Evolutionary conservation across 2,888 invertebrate genomes (phyloP), one percentile per base, ranked within the genome.

Genomic region (Leptinotarsa juncta): DNA sequence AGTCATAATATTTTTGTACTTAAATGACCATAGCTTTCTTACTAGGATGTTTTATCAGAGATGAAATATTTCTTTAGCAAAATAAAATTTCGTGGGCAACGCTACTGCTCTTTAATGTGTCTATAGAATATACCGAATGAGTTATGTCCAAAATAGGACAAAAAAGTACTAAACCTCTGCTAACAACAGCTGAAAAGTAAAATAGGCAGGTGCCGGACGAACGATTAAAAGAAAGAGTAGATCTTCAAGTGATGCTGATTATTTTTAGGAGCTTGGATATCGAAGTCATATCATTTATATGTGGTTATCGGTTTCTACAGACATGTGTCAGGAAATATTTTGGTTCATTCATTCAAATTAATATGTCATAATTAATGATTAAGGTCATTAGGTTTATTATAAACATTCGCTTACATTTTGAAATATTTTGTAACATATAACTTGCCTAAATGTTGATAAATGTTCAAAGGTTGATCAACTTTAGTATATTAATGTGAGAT

Each of bases 121-220:
- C 42, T 32, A 7, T 32, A 42, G 15, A 14, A 42, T 10, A 32
- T n/a, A 10, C 10, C 4, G 62, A 62, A 62, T 62, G 62, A 42
- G 26, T 62, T 62, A 62, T 62, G 42, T 32, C 12, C 42, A 4
- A 42, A 62, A 62, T 62, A 32, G 62, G 42, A 62, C n/a, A 62
- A 62, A 62, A 62, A 62, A 42, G 16, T n/a, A 62, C 62, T 62
- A 42, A 62, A 62, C 62, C 62, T 62, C 62, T 68, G 68, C 55
- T 15, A 42, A 57, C 68, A 68, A 42, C 68, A 68, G 68, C 55
- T 68, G 68, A 62, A 62, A 57, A 32, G 32, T 26, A 62, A 62
- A 68, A 68, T 20, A 51, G 18, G 50, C 68, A 68, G 68, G 68
- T 68, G 68, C 32, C 67, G 16, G 12, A 42, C 14, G 2, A 20